Evolutionary conservation across 2,797 vertebrate genomes (phyloP).

Genomic region (Coilia nasus): DNA sequence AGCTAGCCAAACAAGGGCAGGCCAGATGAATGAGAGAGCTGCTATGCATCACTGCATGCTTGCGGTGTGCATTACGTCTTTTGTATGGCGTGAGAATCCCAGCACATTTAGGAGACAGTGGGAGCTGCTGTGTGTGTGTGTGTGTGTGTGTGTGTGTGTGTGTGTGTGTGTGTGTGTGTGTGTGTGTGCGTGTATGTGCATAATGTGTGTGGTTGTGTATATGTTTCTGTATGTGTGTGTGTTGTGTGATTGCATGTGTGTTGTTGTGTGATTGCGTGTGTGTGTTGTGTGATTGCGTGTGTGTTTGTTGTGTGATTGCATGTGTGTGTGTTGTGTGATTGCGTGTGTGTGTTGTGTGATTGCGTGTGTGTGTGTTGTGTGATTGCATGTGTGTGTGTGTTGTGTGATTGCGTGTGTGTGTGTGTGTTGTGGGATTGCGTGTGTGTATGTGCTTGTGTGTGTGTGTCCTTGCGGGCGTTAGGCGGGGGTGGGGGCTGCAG

Average conservation of each 20-base stretch:
- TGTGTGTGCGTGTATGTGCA: not conserved
- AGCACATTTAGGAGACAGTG: conserved; percentile 62
- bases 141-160: not conserved
- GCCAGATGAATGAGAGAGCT: not conserved
- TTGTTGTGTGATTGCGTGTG: not conserved
- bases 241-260: not conserved
- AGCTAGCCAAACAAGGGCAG: not conserved
- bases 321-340: too few relatives aligned
- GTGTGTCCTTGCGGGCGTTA: not conserved
- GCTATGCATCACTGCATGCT: not conserved
- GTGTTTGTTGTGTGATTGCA: not conserved
- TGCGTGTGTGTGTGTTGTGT: too few relatives aligned
- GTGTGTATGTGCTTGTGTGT: not conserved
- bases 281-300: not conserved
- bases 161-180: not conserved
- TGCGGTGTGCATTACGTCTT: not conserved
- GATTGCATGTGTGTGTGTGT: not conserved
- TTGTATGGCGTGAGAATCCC: conserved; percentile 53
- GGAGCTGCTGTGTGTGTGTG: conserved; percentile 50
- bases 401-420: not conserved
- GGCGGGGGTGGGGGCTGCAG: conserved; percentile 61
- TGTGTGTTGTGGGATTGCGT: too few relatives aligned
- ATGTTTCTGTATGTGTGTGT: not conserved
- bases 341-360: too few relatives aligned
- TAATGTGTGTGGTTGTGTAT: not conserved